Conservation (phyloP, 2,113 vertebrate genomes). For the Xiphophorus maculatus region DNA sequence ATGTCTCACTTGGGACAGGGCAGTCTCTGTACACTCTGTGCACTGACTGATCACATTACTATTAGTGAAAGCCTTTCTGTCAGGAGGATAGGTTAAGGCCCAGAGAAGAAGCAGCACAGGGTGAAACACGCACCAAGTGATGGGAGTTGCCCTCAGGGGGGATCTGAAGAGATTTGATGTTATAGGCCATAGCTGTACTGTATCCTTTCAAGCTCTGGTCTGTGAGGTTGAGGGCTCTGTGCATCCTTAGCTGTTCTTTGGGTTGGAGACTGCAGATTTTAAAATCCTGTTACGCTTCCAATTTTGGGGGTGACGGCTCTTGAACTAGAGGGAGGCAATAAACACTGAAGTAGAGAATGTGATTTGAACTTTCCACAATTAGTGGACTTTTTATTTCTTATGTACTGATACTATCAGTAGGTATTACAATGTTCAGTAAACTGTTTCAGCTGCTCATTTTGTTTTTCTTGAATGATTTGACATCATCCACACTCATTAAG, state of each 20-base stretch:
- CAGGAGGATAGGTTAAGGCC: constrained; percentile 63
- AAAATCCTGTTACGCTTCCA: neutral
- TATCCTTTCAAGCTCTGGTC: neutral
- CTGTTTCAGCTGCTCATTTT: too few relatives aligned
- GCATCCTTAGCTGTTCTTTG: neutral
- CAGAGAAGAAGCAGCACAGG: constrained; percentile 33
- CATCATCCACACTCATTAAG: neutral
- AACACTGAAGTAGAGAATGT: neutral
- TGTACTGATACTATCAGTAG: too few relatives aligned
- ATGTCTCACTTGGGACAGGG: constrained; percentile 63
- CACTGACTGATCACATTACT: constrained; percentile 76
- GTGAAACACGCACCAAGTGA: constrained; percentile 55
- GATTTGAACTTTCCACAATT: too few relatives aligned
- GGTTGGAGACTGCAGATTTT: too few relatives aligned
- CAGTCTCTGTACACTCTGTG: constrained; percentile 60
- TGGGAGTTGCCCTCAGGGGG: constrained; percentile 35
- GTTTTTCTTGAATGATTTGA: too few relatives aligned
- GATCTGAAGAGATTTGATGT: constrained; percentile 55
- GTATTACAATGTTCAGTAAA: too few relatives aligned
- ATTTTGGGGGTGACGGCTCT: neutral
- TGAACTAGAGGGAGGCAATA: neutral
- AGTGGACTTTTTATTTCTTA: too few relatives aligned
- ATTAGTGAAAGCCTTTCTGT: constrained; percentile 66
- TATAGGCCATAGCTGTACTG: neutral
- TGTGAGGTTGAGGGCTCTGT: neutral